These are phyloP conservation scores for Ceyx margarethae DNA, from an alignment of 2,113 vertebrate genomes.

Conservation along the genomic window DNA sequence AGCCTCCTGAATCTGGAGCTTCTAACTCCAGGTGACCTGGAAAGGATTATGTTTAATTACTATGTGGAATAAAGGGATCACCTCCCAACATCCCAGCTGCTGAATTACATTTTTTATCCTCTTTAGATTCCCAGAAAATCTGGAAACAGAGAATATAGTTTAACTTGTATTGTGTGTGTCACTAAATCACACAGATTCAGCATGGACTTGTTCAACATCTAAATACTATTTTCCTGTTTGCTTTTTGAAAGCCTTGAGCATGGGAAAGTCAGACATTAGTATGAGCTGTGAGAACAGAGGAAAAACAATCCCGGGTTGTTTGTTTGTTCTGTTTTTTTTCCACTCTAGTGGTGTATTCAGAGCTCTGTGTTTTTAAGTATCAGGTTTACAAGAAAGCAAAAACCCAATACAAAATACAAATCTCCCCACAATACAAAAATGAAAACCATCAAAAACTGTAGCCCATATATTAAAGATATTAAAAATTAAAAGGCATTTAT, in stretches of 20 bases:
- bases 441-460: background rate
- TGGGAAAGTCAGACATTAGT: background rate
- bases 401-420: background rate
- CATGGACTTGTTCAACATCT: background rate
- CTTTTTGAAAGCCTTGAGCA: background rate
- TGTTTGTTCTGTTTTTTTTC: background rate
- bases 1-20: background rate
- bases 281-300: background rate
- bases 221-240: background rate
- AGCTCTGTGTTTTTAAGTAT: background rate
- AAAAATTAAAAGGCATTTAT: background rate
- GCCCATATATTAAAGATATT: background rate
- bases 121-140: background rate
- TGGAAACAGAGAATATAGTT: background rate
- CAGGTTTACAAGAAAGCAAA: background rate
- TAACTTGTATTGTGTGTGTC: background rate
- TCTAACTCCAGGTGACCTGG: background rate
- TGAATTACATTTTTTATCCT: background rate
- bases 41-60: background rate
- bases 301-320: background rate
- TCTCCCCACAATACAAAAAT: background rate
- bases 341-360: rapidly evolving
- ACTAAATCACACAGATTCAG: background rate
- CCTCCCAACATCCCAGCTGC: background rate
- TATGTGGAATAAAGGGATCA: background rate